Evolutionary conservation across 2,113 vertebrate genomes (phyloP).

Genomic region (Chamaea fasciata): DNA sequence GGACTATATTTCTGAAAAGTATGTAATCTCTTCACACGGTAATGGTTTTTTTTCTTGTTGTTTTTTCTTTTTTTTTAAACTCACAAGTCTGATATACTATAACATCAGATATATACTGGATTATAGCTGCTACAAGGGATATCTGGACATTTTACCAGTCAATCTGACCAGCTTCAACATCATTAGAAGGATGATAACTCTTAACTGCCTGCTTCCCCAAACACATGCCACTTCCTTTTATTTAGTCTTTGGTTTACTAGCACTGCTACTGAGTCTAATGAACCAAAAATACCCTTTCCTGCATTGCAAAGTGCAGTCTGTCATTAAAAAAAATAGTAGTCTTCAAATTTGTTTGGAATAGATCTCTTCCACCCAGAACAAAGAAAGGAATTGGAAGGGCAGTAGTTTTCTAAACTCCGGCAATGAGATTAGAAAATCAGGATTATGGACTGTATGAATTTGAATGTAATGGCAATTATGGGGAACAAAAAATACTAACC

Average conservation of each 20-base stretch:
- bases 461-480: background rate
- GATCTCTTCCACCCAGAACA: background rate
- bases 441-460: background rate
- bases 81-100: background rate
- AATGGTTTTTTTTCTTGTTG: background rate
- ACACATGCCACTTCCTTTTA: background rate
- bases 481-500: background rate
- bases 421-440: background rate
- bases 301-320: background rate
- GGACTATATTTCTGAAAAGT: background rate
- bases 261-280: conserved; percentile 2
- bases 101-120: background rate
- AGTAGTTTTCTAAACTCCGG: background rate
- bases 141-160: conserved; percentile 46
- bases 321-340: background rate
- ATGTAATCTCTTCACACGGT: background rate
- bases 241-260: conserved; percentile 52
- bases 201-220: conserved; percentile 36
- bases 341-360: background rate
- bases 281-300: conserved; percentile 35
- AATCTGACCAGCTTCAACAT: conserved; percentile 19
- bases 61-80: background rate
- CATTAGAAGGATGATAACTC: conserved; percentile 36
- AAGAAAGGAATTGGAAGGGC: background rate
- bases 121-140: background rate